These are phyloP conservation scores for Artibeus lituratus DNA, from an alignment of 2,797 vertebrate genomes.

Conservation along the genomic window DNA sequence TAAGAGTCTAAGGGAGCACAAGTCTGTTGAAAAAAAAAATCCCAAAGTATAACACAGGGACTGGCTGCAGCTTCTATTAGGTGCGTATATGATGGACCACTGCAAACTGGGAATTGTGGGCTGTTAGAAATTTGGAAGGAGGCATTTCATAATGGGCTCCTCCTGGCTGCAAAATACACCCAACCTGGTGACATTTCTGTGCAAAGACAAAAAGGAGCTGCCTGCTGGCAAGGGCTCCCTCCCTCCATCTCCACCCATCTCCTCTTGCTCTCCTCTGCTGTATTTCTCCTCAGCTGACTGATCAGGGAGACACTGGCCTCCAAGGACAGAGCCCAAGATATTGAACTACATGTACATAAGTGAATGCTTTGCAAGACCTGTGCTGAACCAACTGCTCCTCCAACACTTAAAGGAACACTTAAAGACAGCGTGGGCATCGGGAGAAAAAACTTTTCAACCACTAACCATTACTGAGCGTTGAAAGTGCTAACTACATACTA, in stretches of 20 bases:
- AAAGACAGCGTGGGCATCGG: not conserved
- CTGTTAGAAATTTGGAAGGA: not conserved
- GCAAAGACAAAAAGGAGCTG: not conserved
- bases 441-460: not conserved
- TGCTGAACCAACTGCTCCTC: not conserved
- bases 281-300: not conserved
- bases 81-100: not conserved
- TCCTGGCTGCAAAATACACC: not conserved
- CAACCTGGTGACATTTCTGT: not conserved
- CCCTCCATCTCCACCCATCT: not conserved
- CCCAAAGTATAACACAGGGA: not conserved
- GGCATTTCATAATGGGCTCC: not conserved
- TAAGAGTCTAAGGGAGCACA: constrained; percentile 20
- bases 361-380: not conserved
- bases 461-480: not conserved
- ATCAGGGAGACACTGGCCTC: not conserved
- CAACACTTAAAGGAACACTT: not conserved
- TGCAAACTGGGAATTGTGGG: not conserved
- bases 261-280: not conserved
- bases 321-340: not conserved
- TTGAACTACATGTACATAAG: not conserved
- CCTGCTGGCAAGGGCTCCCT: not conserved
- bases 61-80: not conserved
- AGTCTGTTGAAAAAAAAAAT: not conserved
- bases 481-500: not conserved